Percentiles rank a stretch among this genome's conserved stretches.
Evolutionary conservation across 2,113 vertebrate species (phyloP).

Genomic region (Acanthisitta chloris): DNA sequence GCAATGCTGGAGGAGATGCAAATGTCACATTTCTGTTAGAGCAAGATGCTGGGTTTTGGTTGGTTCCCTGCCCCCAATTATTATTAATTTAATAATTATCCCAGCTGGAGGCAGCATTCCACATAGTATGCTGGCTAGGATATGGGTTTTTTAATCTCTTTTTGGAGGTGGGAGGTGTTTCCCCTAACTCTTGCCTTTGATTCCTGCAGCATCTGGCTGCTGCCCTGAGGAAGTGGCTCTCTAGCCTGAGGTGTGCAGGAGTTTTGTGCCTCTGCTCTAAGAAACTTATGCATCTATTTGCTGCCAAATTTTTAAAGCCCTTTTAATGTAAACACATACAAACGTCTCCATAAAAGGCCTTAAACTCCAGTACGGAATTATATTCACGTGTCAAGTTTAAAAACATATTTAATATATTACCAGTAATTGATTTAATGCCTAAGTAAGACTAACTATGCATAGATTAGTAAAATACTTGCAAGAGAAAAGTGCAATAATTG

Average conservation of each 20-base stretch:
- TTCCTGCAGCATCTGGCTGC: background rate
- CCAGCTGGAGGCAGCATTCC: background rate
- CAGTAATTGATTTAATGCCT: slow-evolving; percentile 24
- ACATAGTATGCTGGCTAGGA: background rate
- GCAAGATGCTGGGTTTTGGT: too few species aligned
- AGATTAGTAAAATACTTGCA: slow-evolving; percentile 29
- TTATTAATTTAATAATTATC: background rate
- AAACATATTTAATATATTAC: slow-evolving; percentile 1
- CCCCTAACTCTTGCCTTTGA: background rate
- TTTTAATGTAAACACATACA: background rate
- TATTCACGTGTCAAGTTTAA: background rate
- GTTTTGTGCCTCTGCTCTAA: background rate
- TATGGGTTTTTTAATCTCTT: background rate
- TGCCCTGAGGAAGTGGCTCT: background rate
- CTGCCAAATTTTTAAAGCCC: slow-evolving; percentile 28
- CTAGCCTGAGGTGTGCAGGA: background rate
- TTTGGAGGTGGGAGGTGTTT: background rate
- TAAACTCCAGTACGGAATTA: background rate
- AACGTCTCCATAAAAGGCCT: background rate
- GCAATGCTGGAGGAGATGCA: background rate
- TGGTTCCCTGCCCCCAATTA: too few species aligned
- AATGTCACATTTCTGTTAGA: background rate
- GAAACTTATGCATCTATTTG: background rate
- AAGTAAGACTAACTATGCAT: slow-evolving; percentile 32
- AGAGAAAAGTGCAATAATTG: background rate